A percentile compares a stretch with the other conserved stretches of the same genome.
Evolutionary conservation across 2,888 invertebrate species (phyloP).

Genomic region (Seladonia tumulorum): DNA sequence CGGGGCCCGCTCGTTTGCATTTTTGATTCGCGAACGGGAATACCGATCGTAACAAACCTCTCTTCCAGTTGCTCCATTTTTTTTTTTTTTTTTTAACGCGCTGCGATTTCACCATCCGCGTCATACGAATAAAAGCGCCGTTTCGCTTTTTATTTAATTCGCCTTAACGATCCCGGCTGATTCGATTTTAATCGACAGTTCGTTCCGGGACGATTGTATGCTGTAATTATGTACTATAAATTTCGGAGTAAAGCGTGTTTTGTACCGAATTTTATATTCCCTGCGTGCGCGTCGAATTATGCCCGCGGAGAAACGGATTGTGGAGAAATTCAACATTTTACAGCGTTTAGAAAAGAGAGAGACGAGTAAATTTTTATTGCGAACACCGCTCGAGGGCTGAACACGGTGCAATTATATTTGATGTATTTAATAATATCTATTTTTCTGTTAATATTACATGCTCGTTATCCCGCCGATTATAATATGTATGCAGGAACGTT

Average conservation of each 20-base stretch:
- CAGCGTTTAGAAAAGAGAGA: no score
- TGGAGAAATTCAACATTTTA: no score
- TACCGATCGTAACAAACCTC: constrained; percentile 1
- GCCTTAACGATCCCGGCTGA: neutral
- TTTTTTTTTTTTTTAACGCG: neutral
- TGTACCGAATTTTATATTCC: neutral
- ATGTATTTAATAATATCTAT: no score
- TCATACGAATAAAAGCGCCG: neutral
- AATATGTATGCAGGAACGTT: no score
- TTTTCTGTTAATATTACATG: no score
- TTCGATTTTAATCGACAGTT: neutral
- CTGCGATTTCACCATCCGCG: neutral
- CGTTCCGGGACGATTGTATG: neutral
- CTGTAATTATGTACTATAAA: neutral
- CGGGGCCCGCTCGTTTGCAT: neutral
- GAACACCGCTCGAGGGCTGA: no score
- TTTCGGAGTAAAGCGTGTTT: neutral
- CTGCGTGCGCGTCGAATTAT: no score
- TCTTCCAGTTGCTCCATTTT: neutral
- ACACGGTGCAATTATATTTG: no score
- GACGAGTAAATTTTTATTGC: no score
- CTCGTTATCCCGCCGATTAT: no score
- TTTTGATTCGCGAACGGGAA: constrained; percentile 12
- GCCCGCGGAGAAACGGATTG: no score
- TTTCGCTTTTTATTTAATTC: neutral